Base-by-base conservation (phyloP, 2,888 invertebrate genomes). In the Vannuccia rotundouncinata region DNA sequence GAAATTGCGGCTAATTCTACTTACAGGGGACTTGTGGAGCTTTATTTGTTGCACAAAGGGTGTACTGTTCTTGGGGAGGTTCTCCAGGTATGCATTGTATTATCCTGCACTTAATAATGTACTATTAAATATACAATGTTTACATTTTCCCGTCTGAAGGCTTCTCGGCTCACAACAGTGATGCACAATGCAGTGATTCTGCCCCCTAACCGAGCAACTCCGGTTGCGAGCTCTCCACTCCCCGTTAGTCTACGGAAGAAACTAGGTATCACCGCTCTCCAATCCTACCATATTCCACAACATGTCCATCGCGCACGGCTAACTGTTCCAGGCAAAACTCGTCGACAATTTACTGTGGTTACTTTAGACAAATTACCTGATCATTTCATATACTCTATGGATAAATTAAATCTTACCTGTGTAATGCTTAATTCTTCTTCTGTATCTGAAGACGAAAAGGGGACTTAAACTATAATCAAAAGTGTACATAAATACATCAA, bases 61-160 rank as follows among this genome's bases (percentile, higher is more conserved):
- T 77, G 77, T 22, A 77, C 45, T 59, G 45, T 77, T 17, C 10
- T 77, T 17, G 77, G 77, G 5, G 77, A 77, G n/a, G 31, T 30
- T 22, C n/a, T 77, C 1, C 77, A 77, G 77, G 77, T 77, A 75
- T 5, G 45, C 17, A 5, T 45, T 10, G 5, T 45, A 45, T 45
- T 5, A 45, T 17, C 10, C 5, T 5, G 45, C 45, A 5, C 17
- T 45, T 17, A 5, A 45, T 45, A 45, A n/a, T n/a, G n/a, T n/a
- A n/a, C n/a, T n/a, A n/a, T n/a, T n/a, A n/a, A n/a, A n/a, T n/a
- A n/a, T n/a, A n/a, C n/a, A n/a, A n/a, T n/a, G n/a, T n/a, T n/a
- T n/a, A n/a, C n/a, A n/a, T n/a, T n/a, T n/a, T n/a, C n/a, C 17
- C 45, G 10, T 17, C 45, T 45, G 5, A 13, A 45, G 45, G 45